Evolutionary conservation across 2,888 invertebrate species (phyloP), one percentile per base, ranked within the genome.

Genomic region (Tiliacea citrago): DNA sequence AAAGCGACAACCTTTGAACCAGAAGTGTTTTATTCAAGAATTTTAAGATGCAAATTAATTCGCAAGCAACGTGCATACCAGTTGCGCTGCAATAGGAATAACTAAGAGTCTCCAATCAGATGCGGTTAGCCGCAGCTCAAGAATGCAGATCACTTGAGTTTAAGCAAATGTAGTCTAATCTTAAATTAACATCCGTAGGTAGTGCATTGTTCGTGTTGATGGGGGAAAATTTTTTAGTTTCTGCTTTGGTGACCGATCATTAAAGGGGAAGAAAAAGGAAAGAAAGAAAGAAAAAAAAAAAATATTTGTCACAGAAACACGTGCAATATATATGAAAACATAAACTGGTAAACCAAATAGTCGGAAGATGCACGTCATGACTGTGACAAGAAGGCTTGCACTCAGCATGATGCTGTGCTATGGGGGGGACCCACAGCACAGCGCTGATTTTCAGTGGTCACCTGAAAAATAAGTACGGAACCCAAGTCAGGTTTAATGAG

Each of bases 11-110:
- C n/a, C 55, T 53, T 71, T 57, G 35, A 57, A 70, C 83, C 57
- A 68, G 68, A 70, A 83, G 42, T 71, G 75, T 75, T 84, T 80
- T 84, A 70, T 81, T 81, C 68, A 82, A 58, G 71, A 66, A 72
- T 72, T 71, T 76, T 69, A 66, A 45, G 18, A 81, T 71, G 77
- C 35, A 77, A 73, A 77, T 77, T 80, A 73, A 49, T 73, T 62
- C 0, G 60, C 70, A 47, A 51, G 65, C 69, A 55, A 53, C 63
- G 61, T 60, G 82, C 67, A 58, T 61, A 57, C 45, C 51, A 9
- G 65, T 57, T 42, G 45, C 69, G 62, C 12, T 84, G 68, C 82
- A 73, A 65, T 53, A 81, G 49, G 77, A 82, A 82, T 82, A 77
- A 49, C 77, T 70, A 58, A 71, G 66, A 76, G 61, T 69, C 61